Base-by-base conservation (phyloP, 2,888 invertebrate genomes). In the Diarsia brunnea region DNA sequence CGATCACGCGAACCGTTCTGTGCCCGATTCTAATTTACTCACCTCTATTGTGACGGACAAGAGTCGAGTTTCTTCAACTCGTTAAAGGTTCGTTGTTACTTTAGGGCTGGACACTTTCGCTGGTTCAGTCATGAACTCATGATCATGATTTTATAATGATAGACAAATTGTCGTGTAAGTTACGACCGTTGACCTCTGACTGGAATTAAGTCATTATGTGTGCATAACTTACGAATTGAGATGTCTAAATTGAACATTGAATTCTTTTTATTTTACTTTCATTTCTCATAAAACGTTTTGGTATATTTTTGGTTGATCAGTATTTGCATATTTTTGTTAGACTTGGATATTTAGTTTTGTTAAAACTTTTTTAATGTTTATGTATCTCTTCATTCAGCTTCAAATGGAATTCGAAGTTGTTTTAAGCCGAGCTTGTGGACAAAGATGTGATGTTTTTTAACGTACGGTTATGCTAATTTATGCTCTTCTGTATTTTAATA, bases 81-180 rank as follows among this genome's bases (percentile, higher is more conserved):
- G 49, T 72, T 60, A 31, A 49, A 72, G 11, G 38, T 78, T 61
- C 75, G 73, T 73, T 70, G 64, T 75, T 80, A 79, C 45, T 68
- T 64, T 80, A 84, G 86, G 84, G 78, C 75, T 60, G 31, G 55
- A 79, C 84, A 89, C 90, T 90, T 89, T 90, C 90, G 82, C 82
- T 88, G 45, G 43, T 69, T 65, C 43, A 65, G 58, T 70, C 72
- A 83, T 79, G 75, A 55, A 76, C 55, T 70, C 72, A 83, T 79
- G 75, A 55, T 78, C 55, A 93, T 91, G 89, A 87, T 83, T 87
- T 91, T 92, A 89, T 95, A 93, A 93, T 93, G 92, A 90, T 86
- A 84, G 87, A 87, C 89, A 90, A 84, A 92, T 91, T 89, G 89
- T 90, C 90, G 89, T 91, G 91, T 92, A 87, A 90, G 88, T 90